Percentiles rank a stretch among this genome's conserved stretches.
Evolutionary conservation across 1,140 invertebrate species (phyloP).

Genomic region (Solenopsis invicta): DNA sequence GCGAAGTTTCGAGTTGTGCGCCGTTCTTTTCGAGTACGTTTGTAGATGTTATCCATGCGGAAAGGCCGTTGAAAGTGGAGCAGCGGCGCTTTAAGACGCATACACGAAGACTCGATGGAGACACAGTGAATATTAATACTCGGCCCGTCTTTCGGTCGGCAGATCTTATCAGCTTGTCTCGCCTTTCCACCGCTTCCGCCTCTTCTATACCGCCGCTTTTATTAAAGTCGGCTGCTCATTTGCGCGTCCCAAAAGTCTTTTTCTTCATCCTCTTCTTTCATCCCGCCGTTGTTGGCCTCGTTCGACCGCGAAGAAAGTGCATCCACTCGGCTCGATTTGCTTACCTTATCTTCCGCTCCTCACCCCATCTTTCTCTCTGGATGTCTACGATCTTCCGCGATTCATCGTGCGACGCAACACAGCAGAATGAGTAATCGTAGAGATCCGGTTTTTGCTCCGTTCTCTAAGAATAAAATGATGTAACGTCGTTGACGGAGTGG

Average conservation of each 20-base stretch:
- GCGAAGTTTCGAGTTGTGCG: slow-evolving; percentile 43
- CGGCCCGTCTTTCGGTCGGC: slow-evolving; percentile 63
- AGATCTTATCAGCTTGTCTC: slow-evolving; percentile 78
- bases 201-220: slow-evolving; percentile 48
- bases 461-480: slow-evolving; percentile 27
- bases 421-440: slow-evolving; percentile 14
- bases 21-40: slow-evolving; percentile 61
- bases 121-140: slow-evolving; percentile 81
- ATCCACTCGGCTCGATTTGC: slow-evolving; percentile 69
- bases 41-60: slow-evolving; percentile 79
- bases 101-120: slow-evolving; percentile 52
- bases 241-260: slow-evolving; percentile 57
- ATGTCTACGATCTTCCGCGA: slow-evolving; percentile 17
- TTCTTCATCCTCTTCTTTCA: slow-evolving; percentile 56
- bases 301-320: slow-evolving; percentile 60
- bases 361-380: background rate
- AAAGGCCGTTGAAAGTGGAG: slow-evolving; percentile 54
- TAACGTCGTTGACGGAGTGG: background rate
- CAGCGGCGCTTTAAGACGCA: slow-evolving; percentile 25
- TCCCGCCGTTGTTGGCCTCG: slow-evolving; percentile 45
- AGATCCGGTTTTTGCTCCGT: background rate
- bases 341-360: slow-evolving; percentile 51
- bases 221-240: slow-evolving; percentile 71
- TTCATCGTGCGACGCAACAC: slow-evolving; percentile 32
- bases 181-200: slow-evolving; percentile 70